A percentile compares a stretch with the other conserved stretches of the same genome.
phyloP scores from a whole-genome alignment of 2,888 invertebrate genomes.

The Yponomeuta evonymella region DNA sequence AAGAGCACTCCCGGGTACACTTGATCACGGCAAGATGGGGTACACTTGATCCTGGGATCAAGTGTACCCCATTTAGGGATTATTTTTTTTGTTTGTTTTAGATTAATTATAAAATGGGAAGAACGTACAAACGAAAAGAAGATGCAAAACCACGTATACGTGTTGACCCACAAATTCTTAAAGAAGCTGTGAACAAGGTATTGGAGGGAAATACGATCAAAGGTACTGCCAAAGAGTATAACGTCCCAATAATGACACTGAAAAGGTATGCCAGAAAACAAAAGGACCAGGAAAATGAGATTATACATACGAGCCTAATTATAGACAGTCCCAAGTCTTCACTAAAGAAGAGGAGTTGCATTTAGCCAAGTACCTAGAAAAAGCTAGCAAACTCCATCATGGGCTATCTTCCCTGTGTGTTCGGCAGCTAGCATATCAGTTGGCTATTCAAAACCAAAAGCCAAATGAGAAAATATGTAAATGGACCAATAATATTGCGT shows the following conservation, averaged over 20 bases:
- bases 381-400: constrained; percentile 25
- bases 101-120: not conserved
- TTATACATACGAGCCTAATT: constrained; percentile 21
- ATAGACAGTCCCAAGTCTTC: constrained; percentile 23
- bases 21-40: constrained; percentile 5
- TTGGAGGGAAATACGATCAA: constrained; percentile 15
- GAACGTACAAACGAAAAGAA: constrained; percentile 22
- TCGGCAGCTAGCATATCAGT: constrained; percentile 30
- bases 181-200: constrained; percentile 18
- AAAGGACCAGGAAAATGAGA: constrained; percentile 18
- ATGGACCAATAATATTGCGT: constrained; percentile 15
- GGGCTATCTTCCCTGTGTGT: constrained; percentile 30
- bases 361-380: constrained; percentile 23
- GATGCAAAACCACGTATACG: constrained; percentile 15
- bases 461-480: constrained; percentile 22
- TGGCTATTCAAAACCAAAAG: constrained; percentile 24
- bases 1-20: constrained; percentile 4
- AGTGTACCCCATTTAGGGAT: constrained; percentile 14
- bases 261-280: constrained; percentile 21
- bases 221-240: constrained; percentile 16
- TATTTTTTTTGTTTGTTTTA: no score
- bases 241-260: constrained; percentile 19
- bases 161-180: constrained; percentile 17
- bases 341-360: constrained; percentile 21
- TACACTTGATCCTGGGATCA: constrained; percentile 17